These are phyloP conservation scores for Thyatira batis DNA, from an alignment of 2,888 invertebrate genomes.

Conservation along the genomic window DNA sequence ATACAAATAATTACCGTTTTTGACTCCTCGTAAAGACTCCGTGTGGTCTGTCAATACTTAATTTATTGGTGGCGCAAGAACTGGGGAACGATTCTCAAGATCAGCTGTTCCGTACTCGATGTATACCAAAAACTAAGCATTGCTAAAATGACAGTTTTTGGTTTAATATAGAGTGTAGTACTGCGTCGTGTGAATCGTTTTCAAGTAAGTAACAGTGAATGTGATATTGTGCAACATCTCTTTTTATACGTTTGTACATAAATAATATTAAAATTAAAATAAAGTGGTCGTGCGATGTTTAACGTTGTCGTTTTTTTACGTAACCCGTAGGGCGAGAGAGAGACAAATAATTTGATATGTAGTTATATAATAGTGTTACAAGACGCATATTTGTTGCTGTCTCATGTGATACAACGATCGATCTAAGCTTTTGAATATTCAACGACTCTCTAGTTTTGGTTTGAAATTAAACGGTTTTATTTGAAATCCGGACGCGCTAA, in stretches of 20 bases:
- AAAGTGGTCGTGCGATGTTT: slow-evolving; percentile 58
- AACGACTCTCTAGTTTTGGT: background rate
- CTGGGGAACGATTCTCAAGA: no score
- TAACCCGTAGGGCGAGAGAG: slow-evolving; percentile 37
- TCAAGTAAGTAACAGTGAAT: slow-evolving; percentile 64
- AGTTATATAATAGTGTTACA: background rate
- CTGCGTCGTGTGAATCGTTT: no score
- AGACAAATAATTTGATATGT: background rate
- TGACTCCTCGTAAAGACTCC: slow-evolving; percentile 17
- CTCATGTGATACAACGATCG: background rate
- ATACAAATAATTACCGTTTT: background rate
- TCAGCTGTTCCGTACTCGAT: no score
- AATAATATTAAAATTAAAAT: slow-evolving; percentile 57
- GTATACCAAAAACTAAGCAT: no score
- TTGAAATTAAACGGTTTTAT: background rate
- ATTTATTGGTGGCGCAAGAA: slow-evolving; percentile 72
- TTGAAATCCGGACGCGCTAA: background rate
- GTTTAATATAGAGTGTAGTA: no score
- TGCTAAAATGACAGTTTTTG: no score
- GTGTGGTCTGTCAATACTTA: slow-evolving; percentile 40
- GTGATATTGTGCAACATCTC: slow-evolving; percentile 74
- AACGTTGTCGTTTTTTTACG: slow-evolving; percentile 55
- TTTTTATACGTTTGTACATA: slow-evolving; percentile 76
- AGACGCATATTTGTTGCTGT: background rate
- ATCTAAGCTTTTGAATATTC: background rate